Conservation (phyloP, 1,140 invertebrate genomes). For the Drosophila cardini region DNA sequence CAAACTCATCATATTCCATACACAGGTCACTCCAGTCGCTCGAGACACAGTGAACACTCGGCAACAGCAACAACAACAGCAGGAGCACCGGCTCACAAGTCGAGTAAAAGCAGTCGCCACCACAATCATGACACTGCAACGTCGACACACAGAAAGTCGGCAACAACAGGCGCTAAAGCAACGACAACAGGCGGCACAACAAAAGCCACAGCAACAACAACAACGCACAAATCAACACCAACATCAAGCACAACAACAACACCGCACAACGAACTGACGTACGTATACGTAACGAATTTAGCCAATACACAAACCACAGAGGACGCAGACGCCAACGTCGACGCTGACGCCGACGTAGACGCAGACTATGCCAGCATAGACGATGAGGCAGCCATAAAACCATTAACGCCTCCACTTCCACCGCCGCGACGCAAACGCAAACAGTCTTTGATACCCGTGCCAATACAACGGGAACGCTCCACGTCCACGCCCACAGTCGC, state of each 20-base stretch:
- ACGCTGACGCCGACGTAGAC: not conserved
- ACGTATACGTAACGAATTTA: constrained; percentile 84
- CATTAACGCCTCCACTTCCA: constrained; percentile 21
- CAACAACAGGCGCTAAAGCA: constrained; percentile 44
- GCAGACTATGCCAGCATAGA: constrained; percentile 67
- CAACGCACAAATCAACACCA: constrained; percentile 30
- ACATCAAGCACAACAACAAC: constrained; percentile 34
- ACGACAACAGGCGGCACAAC: constrained; percentile 42
- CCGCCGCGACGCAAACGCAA: constrained; percentile 70
- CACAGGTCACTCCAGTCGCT: constrained; percentile 82
- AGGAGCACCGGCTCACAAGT: constrained; percentile 40
- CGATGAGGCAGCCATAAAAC: constrained; percentile 42
- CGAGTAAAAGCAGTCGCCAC: constrained; percentile 65
- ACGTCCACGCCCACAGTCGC: constrained; percentile 46
- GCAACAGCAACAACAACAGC: constrained; percentile 3
- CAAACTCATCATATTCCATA: constrained; percentile 9
- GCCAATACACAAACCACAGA: constrained; percentile 66
- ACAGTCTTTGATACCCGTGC: constrained; percentile 68
- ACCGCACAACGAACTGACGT: constrained; percentile 79
- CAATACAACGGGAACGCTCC: constrained; percentile 37
- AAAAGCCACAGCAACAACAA: constrained; percentile 49
- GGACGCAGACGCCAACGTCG: constrained; percentile 34
- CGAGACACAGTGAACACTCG: constrained; percentile 67
- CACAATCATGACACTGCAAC: constrained; percentile 51
- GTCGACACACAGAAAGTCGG: constrained; percentile 64